These are phyloP conservation scores for Chaetodon trifascialis DNA, from an alignment of 2,113 vertebrate species.

Conservation along the genomic window DNA sequence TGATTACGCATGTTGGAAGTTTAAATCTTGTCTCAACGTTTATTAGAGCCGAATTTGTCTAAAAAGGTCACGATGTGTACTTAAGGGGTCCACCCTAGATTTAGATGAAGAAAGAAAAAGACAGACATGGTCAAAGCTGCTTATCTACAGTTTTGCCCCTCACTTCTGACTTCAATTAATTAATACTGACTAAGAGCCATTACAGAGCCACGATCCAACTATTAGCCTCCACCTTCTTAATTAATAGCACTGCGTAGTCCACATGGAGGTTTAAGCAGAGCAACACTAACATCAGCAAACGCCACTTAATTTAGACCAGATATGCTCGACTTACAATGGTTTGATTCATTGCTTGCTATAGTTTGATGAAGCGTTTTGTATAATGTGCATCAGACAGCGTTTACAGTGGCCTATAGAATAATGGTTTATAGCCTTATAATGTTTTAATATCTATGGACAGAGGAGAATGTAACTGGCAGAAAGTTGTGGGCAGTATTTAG, in stretches of 20 bases:
- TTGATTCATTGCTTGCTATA: background rate
- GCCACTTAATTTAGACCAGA: background rate
- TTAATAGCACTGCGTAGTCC: background rate
- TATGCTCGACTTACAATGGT: background rate
- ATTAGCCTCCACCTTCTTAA: background rate
- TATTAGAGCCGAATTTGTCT: background rate
- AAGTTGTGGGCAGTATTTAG: background rate
- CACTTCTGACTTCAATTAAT: background rate
- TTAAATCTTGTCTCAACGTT: background rate
- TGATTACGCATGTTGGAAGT: background rate
- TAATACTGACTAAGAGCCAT: background rate
- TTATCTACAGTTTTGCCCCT: background rate
- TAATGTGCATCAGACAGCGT: background rate
- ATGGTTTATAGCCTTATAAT: no score
- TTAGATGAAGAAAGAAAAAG: background rate
- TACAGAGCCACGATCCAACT: background rate
- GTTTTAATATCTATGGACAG: background rate
- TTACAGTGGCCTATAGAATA: background rate
- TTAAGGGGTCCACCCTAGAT: background rate
- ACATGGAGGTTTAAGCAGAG: background rate
- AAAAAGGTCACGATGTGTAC: background rate
- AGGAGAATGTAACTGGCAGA: background rate
- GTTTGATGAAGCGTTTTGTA: background rate
- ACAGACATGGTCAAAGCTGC: background rate
- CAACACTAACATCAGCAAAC: background rate